Conservation (phyloP, 2,888 invertebrate genomes). For the Drosophila kambysellisi region DNA sequence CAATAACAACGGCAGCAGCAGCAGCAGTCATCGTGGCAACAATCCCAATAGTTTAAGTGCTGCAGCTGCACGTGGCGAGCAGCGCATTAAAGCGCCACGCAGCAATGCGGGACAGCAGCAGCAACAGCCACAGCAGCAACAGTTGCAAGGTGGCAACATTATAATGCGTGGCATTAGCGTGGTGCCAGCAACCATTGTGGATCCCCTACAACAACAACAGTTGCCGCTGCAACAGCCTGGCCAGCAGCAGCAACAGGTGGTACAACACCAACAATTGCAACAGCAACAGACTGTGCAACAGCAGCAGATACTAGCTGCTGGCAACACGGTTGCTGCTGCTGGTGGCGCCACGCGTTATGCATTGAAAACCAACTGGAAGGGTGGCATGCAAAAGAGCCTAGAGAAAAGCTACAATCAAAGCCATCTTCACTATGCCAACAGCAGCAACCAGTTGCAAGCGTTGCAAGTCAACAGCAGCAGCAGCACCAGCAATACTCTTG, state of each 20-base stretch:
- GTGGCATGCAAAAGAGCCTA: constrained; percentile 78
- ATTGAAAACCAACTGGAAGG: constrained; percentile 76
- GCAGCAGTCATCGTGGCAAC: constrained; percentile 78
- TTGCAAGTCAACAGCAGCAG: constrained; percentile 38
- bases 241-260: constrained; percentile 70
- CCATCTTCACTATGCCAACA: constrained; percentile 76
- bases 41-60: constrained; percentile 76
- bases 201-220: constrained; percentile 64
- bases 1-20: neutral
- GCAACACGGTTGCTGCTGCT: constrained; percentile 19
- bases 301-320: constrained; percentile 23
- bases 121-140: constrained; percentile 30
- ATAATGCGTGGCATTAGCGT: constrained; percentile 75
- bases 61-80: constrained; percentile 72
- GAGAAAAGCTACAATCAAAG: constrained; percentile 80
- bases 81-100: constrained; percentile 82
- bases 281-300: constrained; percentile 57
- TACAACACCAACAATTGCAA: constrained; percentile 64
- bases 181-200: constrained; percentile 76
- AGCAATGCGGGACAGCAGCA: constrained; percentile 75
- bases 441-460: constrained; percentile 55
- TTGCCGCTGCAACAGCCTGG: constrained; percentile 72
- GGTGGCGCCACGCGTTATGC: constrained; percentile 71
- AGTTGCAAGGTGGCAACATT: constrained; percentile 69
- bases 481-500: constrained; percentile 61